phyloP scores from a whole-genome alignment of 2,888 invertebrate genomes.

The Limnephilus marmoratus region DNA sequence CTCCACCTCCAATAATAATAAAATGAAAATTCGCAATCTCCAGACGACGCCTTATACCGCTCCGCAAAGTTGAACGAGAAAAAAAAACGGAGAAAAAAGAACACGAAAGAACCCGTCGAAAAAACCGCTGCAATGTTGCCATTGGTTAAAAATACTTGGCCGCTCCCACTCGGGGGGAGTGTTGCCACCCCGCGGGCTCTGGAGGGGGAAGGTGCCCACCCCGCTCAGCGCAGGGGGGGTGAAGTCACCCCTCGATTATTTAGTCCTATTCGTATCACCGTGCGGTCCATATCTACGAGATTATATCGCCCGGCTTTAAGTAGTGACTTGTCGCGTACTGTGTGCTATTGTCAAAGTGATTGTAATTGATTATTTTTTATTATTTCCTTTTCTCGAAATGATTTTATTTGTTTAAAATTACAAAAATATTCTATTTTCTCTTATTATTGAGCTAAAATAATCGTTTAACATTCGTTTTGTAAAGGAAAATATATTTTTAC shows the following conservation, averaged over 20 bases:
- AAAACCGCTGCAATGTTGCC: slow-evolving; percentile 47
- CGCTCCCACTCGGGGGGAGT: slow-evolving; percentile 37
- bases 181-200: background rate
- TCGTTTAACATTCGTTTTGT: no score
- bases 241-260: slow-evolving; percentile 42
- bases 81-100: background rate
- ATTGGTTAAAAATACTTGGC: slow-evolving; percentile 56
- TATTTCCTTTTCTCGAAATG: background rate
- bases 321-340: background rate
- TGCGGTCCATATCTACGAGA: background rate
- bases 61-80: slow-evolving; percentile 3
- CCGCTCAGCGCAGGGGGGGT: slow-evolving; percentile 12
- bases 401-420: no score
- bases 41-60: background rate
- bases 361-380: background rate
- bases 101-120: slow-evolving; percentile 17
- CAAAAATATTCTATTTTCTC: no score
- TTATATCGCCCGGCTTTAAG: background rate
- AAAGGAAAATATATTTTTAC: no score
- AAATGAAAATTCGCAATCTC: background rate
- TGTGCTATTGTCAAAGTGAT: background rate
- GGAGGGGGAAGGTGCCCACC: slow-evolving; percentile 18
- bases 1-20: background rate
- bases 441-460: no score
- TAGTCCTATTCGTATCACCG: slow-evolving; percentile 39